Base-by-base conservation (phyloP, 2,888 invertebrate species). In the Drosophila multiciliata region DNA sequence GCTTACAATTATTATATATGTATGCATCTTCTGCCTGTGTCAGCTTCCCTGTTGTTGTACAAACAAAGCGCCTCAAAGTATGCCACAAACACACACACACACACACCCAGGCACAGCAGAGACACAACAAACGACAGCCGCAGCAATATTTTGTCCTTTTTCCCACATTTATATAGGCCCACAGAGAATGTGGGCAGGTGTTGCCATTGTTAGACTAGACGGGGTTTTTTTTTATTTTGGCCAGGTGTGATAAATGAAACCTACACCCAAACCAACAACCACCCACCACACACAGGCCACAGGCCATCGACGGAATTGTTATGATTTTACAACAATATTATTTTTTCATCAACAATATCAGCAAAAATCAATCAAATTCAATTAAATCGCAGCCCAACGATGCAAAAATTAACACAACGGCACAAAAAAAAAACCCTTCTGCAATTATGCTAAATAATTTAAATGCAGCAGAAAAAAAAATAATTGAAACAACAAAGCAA, bases 311-410 rank as follows among this genome's bases (percentile, higher is more conserved):
- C 42, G 26, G 23, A 62, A 70, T 72, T 79, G 74, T 85, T 80
- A 88, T 78, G 88, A 89, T 88, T 89, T 85, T 89, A 85, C 90
- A 85, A 85, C 87, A 85, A 85, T 89, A 89, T 85, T 85, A 85
- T 85, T 85, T 78, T 87, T 88, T 70, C 80, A 89, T 90, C 80
- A 90, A 82, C 78, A 84, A 80, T 80, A 87, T 89, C 85, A 81
- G 85, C 82, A 82, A 82, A 89, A 90, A 89, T 90, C 86, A 90
- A 90, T 90, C 89, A 90, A 81, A 85, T 82, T 74, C 87, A 90
- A 89, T 89, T 90, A 90, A 82, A 89, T 72, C 74, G 69, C 78
- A 59, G 77, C 82, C 73, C 66, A 68, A 69, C 77, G 74, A 75
- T 49, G 75, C 68, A 72, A 72, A 73, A 80, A 79, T 61, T 54